Percentiles rank a stretch among this genome's conserved stretches.
Conservation (phyloP, 2,888 invertebrate species). For the Platerodrilus igneus region DNA sequence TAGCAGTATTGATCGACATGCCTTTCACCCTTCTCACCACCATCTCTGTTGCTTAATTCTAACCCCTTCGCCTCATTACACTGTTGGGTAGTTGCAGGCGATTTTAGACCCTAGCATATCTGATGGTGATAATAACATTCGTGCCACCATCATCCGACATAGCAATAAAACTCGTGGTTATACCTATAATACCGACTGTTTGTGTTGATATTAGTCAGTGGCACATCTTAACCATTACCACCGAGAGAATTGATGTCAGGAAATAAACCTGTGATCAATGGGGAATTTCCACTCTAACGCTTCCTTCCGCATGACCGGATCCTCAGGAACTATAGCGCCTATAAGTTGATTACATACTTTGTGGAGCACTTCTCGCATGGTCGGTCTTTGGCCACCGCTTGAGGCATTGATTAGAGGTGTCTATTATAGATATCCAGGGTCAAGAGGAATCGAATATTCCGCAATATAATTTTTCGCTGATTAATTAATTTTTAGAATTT, state of each 20-base stretch:
- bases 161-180: no score
- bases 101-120: slow-evolving; percentile 45
- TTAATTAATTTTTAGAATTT: no score
- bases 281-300: slow-evolving; percentile 44
- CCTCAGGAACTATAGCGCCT: slow-evolving; percentile 43
- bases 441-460: slow-evolving; percentile 21
- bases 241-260: slow-evolving; percentile 27
- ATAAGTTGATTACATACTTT: slow-evolving; percentile 47
- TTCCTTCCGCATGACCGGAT: slow-evolving; percentile 44
- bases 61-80: slow-evolving; percentile 47
- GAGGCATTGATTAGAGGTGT: slow-evolving; percentile 31
- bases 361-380: slow-evolving; percentile 45
- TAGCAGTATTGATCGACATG: slow-evolving; percentile 43
- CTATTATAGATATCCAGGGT: slow-evolving; percentile 23
- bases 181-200: no score
- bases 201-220: not conserved
- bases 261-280: slow-evolving; percentile 42
- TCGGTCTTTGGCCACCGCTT: slow-evolving; percentile 34
- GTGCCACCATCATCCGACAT: slow-evolving; percentile 16
- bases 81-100: slow-evolving; percentile 44
- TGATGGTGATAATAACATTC: slow-evolving; percentile 43
- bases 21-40: slow-evolving; percentile 38
- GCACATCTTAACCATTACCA: slow-evolving; percentile 26
- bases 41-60: slow-evolving; percentile 42
- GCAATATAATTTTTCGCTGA: no score